Base-by-base conservation (phyloP, 1,140 invertebrate species). In the Conopomorpha cramerella region DNA sequence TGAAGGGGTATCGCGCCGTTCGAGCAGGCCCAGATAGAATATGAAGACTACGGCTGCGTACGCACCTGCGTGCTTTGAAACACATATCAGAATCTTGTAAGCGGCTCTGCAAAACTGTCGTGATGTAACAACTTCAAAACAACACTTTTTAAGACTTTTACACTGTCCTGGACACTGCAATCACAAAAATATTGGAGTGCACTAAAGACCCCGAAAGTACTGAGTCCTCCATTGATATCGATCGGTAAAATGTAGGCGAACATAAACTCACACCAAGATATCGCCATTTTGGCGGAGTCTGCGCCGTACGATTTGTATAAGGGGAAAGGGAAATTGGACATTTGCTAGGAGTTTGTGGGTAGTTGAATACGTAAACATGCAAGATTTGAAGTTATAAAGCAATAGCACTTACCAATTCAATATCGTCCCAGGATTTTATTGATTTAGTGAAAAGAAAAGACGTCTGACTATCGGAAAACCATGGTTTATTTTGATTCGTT, bases 1-100 rank as follows among this genome's bases (percentile, higher is more conserved):
- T 74, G 61, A 65, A 73, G 68, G 70, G 63, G 52, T 54, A 56
- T 66, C 67, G 71, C 73, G 71, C 33, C 61, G 63, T 76, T 72
- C 72, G 88, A 88, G 87, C 88, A 89, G 82, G 86, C 87, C 82
- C 88, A 89, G 87, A 87, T 82, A 85, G 86, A 83, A 83, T 84
- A 83, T 83, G 80, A 81, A 87, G 82, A 84, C 80, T 85, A 88
- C 86, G 86, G 81, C 86, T 91, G 89, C 89, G 89, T 91, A 90
- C 88, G 88, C 88, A 91, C 88, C 88, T 90, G 88, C 86, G 87
- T 89, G 86, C 84, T 82, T 82, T 80, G 72, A 73, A 64, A 73
- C 51, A 70, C 74, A 78, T 77, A 67, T 76, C 67, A 55, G 55
- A 58, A 59, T 64, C 59, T 57, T 62, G 65, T 64, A 68, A 51